Evolutionary conservation across 2,888 invertebrate species (phyloP), one percentile per base, ranked within the genome.

Genomic region (Stenurella melanura): DNA sequence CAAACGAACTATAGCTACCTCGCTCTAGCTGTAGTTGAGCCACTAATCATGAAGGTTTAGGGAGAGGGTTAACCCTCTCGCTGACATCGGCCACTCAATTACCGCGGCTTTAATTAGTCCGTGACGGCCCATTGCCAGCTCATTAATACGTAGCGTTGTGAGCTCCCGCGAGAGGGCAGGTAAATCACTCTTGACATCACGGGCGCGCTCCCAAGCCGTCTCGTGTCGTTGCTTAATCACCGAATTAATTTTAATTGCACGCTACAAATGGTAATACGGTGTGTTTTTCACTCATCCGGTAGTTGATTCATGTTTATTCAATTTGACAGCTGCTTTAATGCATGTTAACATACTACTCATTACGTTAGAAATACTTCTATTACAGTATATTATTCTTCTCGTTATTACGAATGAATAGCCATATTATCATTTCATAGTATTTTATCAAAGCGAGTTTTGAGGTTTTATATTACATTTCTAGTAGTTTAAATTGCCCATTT

Each of bases 81-180:
- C 87, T 88, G 88, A 89, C 89, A 88, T 87, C 86, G 88, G 88
- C 89, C 88, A 88, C 89, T 89, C 88, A 89, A 89, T 89, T 89
- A 89, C 87, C 86, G 83, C 85, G 86, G 88, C 88, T 88, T 88
- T 89, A 88, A 89, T 89, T 89, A 88, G 88, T 88, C 89, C 88
- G 86, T 87, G 88, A 88, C 88, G 88, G 88, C 85, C 88, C 88
- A 88, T 89, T 88, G 88, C 88, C 88, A 87, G 89, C 88, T 88
- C 89, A 88, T 89, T 89, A 88, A 88, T 88, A 86, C 86, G 85
- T 83, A 82, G 84, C 80, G 82, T 79, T 78, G 83, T 82, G 82
- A 82, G 83, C 81, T 86, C 87, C 86, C 86, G 85, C 84, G 87
- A 86, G 87, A 87, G 85, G 81, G 85, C 87, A 88, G 88, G 88